Evolutionary conservation across 2,888 invertebrate genomes (phyloP).

Genomic region (Oegoconia quadripuncta): DNA sequence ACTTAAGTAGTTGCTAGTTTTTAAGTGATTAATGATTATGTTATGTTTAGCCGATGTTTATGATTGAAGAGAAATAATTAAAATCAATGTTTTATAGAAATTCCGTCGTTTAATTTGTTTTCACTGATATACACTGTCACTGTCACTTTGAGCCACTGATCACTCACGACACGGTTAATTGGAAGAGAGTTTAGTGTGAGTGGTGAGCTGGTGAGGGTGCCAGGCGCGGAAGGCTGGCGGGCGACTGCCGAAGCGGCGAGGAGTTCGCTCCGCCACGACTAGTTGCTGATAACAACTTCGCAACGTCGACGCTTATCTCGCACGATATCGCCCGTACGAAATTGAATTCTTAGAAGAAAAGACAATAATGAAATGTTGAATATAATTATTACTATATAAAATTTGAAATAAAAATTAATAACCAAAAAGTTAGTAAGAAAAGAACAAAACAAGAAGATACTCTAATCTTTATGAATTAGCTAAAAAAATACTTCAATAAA

Average conservation of each 20-base stretch:
- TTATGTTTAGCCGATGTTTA: constrained; percentile 47
- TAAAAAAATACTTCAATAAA: too few relatives aligned
- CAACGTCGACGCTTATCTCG: constrained; percentile 27
- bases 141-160: constrained; percentile 20
- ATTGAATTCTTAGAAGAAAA: constrained; percentile 9
- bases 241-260: constrained; percentile 31
- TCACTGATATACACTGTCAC: constrained; percentile 21
- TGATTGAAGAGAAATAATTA: constrained; percentile 53
- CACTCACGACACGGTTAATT: constrained; percentile 7
- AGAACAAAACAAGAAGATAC: too few relatives aligned
- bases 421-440: too few relatives aligned
- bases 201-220: constrained; percentile 15
- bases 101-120: not conserved
- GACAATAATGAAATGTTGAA: constrained; percentile 10
- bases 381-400: too few relatives aligned
- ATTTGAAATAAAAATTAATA: too few relatives aligned
- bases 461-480: too few relatives aligned
- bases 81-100: constrained; percentile 29
- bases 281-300: constrained; percentile 28
- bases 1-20: constrained; percentile 64
- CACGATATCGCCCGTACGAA: constrained; percentile 20
- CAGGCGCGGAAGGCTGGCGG: constrained; percentile 31
- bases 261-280: constrained; percentile 17
- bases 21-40: constrained; percentile 56
- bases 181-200: constrained; percentile 6